Base-by-base conservation (phyloP, 2,797 vertebrate species). In the Enteromius argenteus region DNA sequence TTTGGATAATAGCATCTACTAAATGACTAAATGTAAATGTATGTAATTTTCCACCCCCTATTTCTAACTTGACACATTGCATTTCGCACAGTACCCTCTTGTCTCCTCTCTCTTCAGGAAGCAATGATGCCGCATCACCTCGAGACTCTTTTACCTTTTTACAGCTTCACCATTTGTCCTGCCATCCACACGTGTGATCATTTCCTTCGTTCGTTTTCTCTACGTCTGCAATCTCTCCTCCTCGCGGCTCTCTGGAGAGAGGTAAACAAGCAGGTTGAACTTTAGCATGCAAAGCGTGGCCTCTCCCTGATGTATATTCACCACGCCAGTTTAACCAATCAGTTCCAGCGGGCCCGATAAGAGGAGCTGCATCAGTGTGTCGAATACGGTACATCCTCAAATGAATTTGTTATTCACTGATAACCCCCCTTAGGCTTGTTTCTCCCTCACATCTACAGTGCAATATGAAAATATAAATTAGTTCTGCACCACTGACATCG, bases 391-490 rank as follows among this genome's bases (percentile, higher is more conserved):
- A 92, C 82, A 86, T 90, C 89, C 85, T 89, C 74, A 90, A 89
- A 93, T 92, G 87, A 90, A 91, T 92, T 90, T 86, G 83, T 88
- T 89, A 86, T 92, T 93, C 86, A 92, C 90, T 91, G 91, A 92
- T 91, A 92, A 91, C 87, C 87, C 80, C 85, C 88, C 86, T 84
- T 69, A 88, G 86, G 88, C 85, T 83, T 75, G 88, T 85, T 90
- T 81, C 86, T 81, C 75, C 78, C 85, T 85, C 66, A 58, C 83
- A 69, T 84, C 86, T 76, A 83, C 84, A 87, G 85, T 80, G 87
- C 88, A 92, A 88, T 92, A 90, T 90, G 87, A 90, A 92, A 89
- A 90, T 91, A 90, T 85, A 91, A 94, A 95, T 94, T 93, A 91
- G 90, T 91, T 93, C 89, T 90, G 89, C 92, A 92, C 80, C 81